Base-by-base conservation (phyloP, 1,140 invertebrate genomes). In the Zaprionus kolodkinae region DNA sequence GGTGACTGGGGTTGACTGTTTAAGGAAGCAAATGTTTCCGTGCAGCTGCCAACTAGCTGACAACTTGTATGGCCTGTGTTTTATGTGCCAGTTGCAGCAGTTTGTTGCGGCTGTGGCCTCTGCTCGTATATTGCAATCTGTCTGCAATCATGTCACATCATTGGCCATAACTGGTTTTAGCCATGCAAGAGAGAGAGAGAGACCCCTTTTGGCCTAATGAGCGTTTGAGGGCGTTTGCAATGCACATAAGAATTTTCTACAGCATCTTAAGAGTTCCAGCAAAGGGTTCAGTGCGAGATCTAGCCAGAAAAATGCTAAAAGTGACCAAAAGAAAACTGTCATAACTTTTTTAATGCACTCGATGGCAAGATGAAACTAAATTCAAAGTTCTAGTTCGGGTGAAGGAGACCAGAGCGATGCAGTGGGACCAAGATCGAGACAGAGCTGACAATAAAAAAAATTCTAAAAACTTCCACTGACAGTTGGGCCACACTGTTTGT, bases 101-200 rank as follows among this genome's bases (percentile, higher is more conserved):
- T 72, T 66, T 64, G 70, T 67, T 78, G 74, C 72, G 68, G 70
- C 70, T 45, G 6, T n/a, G 63, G 72, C 66, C 69, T 77, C 45
- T 48, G 64, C 64, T 66, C 72, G 66, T 91, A 91, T 91, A 91
- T 91, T 83, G 88, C 88, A 91, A 91, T 91, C 88, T 91, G 88
- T 91, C 88, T 81, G 78, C 88, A 91, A 91, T 91, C 88, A 91
- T 91, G 88, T 91, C 88, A 91, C 88, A 87, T 91, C 88, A 86
- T 91, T 91, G 71, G 66, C 81, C 76, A 88, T 79, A 90, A 89
- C 85, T 88, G 86, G 85, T 88, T 90, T 71, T 74, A 65, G 45
- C 3, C 27, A 6, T 1, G 33, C 6, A 7, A 4, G 33, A 35
- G 33, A 35, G 33, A 0, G 33, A 35, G 33, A 35, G 33, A 6